phyloP scores from a whole-genome alignment of 2,888 invertebrate genomes.

The Altica lythri region DNA sequence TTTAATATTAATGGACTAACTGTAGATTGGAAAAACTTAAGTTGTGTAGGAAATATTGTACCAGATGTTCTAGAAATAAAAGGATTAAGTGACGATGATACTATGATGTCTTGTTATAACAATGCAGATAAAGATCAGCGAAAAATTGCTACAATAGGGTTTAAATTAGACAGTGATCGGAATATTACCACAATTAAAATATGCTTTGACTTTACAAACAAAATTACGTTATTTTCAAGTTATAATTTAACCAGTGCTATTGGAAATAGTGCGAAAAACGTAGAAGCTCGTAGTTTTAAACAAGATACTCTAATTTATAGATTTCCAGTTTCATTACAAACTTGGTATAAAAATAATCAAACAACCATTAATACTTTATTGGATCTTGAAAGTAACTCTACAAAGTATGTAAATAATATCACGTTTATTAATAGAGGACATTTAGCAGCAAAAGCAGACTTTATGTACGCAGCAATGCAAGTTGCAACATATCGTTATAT shows the following conservation, averaged over 20 bases:
- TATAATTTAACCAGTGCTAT: constrained; percentile 58
- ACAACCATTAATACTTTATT: neutral
- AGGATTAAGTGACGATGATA: no score
- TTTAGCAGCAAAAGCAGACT: constrained; percentile 60
- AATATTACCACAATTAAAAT: constrained; percentile 52
- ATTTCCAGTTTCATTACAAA: neutral
- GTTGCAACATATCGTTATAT: constrained; percentile 59
- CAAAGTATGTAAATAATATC: constrained; percentile 40
- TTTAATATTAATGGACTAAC: neutral
- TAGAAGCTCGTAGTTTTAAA: constrained; percentile 58
- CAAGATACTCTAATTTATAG: constrained; percentile 59
- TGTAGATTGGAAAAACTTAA: neutral
- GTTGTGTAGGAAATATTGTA: neutral
- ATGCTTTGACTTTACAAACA: constrained; percentile 61
- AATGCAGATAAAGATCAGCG: neutral
- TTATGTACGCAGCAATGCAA: constrained; percentile 60
- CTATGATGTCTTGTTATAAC: neutral
- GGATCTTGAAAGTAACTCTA: neutral
- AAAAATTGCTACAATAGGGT: neutral
- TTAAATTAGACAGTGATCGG: neutral
- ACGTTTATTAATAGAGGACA: constrained; percentile 59
- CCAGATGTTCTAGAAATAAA: neutral
- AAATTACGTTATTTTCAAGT: constrained; percentile 62
- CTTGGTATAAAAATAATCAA: neutral
- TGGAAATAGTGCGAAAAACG: constrained; percentile 58